These are phyloP conservation scores for Alviniconcha strummeri DNA, from an alignment of 2,888 invertebrate species.

Conservation along the genomic window DNA sequence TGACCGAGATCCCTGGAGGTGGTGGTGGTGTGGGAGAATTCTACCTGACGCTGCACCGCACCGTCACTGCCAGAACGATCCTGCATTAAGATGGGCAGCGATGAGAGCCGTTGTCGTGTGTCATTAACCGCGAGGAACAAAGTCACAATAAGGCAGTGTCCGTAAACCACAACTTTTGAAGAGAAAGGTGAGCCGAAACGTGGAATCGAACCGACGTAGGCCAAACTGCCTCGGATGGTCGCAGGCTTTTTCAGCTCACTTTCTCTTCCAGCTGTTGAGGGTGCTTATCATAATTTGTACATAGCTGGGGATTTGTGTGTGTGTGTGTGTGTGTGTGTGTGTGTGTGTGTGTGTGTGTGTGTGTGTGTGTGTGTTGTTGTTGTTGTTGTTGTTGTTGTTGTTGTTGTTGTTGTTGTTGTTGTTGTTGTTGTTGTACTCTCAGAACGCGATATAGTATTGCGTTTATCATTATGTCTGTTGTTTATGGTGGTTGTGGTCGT, in stretches of 20 bases:
- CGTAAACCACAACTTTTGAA: background rate
- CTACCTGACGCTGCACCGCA: no score
- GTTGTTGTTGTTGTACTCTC: background rate
- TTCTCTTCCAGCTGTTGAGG: background rate
- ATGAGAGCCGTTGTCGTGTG: no score
- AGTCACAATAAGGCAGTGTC: no score
- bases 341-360: slow-evolving; percentile 8
- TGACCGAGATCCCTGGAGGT: no score
- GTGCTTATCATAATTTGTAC: background rate
- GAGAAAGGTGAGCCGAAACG: background rate
- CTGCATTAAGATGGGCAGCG: no score
- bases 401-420: background rate
- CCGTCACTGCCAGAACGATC: no score
- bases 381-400: background rate
- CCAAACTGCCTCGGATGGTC: no score
- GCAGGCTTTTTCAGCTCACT: no score
- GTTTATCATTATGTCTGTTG: background rate
- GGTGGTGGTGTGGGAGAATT: no score
- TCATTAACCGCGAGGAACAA: no score
- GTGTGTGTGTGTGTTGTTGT: background rate
- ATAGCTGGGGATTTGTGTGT: background rate
- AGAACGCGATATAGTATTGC: background rate
- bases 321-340: slow-evolving; percentile 4
- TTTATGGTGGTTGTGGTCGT: background rate
- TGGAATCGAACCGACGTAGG: no score